These are phyloP conservation scores for Alectoris magna DNA, from an alignment of 2,797 vertebrate species.

Conservation along the genomic window DNA sequence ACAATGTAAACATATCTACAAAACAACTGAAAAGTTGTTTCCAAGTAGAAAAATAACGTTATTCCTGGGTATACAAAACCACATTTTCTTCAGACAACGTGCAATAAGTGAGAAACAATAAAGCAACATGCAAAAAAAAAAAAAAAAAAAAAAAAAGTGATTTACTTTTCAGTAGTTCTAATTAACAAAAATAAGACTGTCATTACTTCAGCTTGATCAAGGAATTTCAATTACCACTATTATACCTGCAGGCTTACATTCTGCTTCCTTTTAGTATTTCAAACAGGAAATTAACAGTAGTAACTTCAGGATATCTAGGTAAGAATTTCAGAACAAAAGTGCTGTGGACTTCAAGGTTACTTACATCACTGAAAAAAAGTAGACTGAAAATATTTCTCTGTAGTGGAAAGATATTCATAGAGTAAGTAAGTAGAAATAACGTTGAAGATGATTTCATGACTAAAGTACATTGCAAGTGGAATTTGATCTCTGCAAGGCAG, in stretches of 20 bases:
- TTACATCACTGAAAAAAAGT: not conserved
- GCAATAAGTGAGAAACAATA: not conserved
- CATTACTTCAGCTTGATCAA: not conserved
- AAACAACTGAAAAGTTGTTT: not conserved
- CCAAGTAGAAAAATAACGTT: not conserved
- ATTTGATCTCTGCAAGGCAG: not conserved
- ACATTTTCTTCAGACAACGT: not conserved
- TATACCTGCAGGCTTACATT: not conserved
- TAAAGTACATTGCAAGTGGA: not conserved
- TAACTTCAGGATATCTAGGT: not conserved
- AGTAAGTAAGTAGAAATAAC: not conserved
- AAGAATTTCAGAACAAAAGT: not conserved
- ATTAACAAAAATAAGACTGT: not conserved
- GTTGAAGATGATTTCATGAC: not conserved
- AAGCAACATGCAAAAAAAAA: not conserved
- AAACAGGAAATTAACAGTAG: constrained; percentile 4
- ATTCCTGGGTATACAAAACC: not conserved
- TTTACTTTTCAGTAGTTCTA: not conserved
- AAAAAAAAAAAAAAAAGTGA: not conserved
- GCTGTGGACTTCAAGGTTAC: not conserved
- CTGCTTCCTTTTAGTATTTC: not conserved
- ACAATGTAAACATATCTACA: not conserved
- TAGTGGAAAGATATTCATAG: not conserved
- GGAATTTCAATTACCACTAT: constrained; percentile 14
- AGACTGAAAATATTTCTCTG: not conserved